Conservation (phyloP, 2,888 invertebrate species). For the Eumacrocentrus americanus region DNA sequence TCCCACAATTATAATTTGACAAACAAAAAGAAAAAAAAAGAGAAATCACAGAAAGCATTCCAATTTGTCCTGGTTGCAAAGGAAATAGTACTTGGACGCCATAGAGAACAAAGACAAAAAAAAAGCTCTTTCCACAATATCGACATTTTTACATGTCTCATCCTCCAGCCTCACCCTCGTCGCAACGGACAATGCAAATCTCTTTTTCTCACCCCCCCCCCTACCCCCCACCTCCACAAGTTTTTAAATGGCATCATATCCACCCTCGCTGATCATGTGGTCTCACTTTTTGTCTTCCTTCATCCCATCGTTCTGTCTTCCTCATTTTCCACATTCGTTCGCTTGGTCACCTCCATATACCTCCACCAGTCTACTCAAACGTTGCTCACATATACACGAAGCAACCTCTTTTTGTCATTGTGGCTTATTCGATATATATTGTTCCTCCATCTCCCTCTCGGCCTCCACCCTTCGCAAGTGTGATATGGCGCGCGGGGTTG, state of each 20-base stretch:
- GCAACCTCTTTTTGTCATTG: constrained; percentile 57
- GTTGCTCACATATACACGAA: constrained; percentile 37
- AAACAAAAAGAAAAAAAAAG: background rate
- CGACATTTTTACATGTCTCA: constrained; percentile 27
- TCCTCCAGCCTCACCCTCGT: constrained; percentile 32
- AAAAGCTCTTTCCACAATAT: background rate
- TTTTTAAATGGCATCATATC: constrained; percentile 51
- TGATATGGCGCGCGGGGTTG: too few relatives aligned
- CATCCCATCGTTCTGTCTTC: constrained; percentile 17
- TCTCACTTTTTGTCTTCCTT: constrained; percentile 10
- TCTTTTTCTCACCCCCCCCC: constrained; percentile 54
- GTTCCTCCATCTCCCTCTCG: constrained; percentile 39
- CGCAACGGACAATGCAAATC: constrained; percentile 48
- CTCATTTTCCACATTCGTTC: constrained; percentile 22
- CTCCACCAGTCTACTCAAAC: background rate
- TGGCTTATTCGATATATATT: constrained; percentile 60
- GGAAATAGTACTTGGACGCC: background rate
- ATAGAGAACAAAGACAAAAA: background rate
- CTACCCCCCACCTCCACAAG: constrained; percentile 46
- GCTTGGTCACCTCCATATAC: too few relatives aligned
- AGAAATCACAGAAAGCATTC: background rate
- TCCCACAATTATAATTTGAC: background rate
- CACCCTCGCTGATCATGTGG: background rate
- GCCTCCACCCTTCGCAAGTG: constrained; percentile 1
- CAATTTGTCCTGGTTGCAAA: background rate